Conservation (phyloP, 1,140 invertebrate genomes). For the Nasonia longicornis region DNA sequence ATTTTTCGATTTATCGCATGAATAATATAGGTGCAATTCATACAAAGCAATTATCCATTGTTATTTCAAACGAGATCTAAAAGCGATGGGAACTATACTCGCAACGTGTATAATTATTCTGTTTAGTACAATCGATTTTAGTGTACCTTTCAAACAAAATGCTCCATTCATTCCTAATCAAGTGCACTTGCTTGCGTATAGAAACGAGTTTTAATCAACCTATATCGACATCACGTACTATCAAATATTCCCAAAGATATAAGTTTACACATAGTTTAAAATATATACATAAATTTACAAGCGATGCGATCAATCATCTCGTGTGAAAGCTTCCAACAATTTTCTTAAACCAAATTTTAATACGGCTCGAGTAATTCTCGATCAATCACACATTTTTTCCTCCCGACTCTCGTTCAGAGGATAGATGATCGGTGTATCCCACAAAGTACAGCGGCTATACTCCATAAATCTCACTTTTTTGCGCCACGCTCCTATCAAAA, state of each 20-base stretch:
- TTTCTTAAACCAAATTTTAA: background rate
- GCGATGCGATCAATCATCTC: background rate
- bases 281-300: background rate
- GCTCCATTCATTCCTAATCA: background rate
- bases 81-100: too few relatives aligned
- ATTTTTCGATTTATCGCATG: too few relatives aligned
- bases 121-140: too few relatives aligned
- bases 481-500: background rate
- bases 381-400: conserved; percentile 1
- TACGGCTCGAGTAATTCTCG: background rate
- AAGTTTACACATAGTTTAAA: background rate
- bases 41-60: too few relatives aligned
- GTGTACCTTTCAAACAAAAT: background rate
- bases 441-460: background rate
- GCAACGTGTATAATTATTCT: too few relatives aligned
- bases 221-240: background rate
- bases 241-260: background rate
- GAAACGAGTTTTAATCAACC: background rate
- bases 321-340: background rate
- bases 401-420: background rate
- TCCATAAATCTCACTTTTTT: background rate
- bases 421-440: background rate
- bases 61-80: too few relatives aligned
- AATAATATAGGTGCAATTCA: too few relatives aligned
- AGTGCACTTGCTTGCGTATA: background rate